Percentiles rank a stretch among this genome's conserved stretches.
phyloP scores from a whole-genome alignment of 2,113 vertebrate genomes.

The Struthio camelus region DNA sequence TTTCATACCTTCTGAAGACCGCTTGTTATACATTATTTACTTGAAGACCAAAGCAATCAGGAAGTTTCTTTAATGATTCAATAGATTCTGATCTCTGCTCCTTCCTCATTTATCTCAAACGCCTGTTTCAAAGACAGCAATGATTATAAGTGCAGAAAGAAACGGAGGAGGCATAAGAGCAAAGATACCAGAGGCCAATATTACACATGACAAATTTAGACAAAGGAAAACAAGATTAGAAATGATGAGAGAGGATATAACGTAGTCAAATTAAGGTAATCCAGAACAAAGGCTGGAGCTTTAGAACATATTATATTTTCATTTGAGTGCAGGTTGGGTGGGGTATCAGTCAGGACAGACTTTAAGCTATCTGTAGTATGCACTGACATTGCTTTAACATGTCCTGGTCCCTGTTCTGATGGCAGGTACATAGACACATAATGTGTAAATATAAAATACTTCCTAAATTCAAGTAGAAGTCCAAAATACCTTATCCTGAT shows the following conservation, averaged over 20 bases:
- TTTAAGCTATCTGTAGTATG: neutral
- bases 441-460: neutral
- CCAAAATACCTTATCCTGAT: neutral
- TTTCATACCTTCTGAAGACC: neutral
- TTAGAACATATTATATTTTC: neutral
- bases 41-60: conserved; percentile 27
- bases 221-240: neutral
- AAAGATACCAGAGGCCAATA: neutral
- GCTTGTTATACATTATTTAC: conserved; percentile 29
- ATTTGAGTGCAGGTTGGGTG: neutral
- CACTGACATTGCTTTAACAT: neutral
- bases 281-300: neutral
- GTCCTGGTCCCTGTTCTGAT: neutral
- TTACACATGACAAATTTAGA: neutral
- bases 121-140: neutral
- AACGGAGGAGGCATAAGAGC: neutral
- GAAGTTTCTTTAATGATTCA: conserved; percentile 31
- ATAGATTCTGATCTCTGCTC: conserved; percentile 41
- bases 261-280: neutral
- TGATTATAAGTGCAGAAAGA: neutral
- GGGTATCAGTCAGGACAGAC: neutral
- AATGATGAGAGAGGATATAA: neutral
- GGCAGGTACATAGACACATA: neutral
- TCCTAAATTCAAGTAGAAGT: neutral
- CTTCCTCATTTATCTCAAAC: conserved; percentile 29